Evolutionary conservation across 2,113 vertebrate genomes (phyloP), one percentile per base, ranked within the genome.

Genomic region (Urocitellus parryii): DNA sequence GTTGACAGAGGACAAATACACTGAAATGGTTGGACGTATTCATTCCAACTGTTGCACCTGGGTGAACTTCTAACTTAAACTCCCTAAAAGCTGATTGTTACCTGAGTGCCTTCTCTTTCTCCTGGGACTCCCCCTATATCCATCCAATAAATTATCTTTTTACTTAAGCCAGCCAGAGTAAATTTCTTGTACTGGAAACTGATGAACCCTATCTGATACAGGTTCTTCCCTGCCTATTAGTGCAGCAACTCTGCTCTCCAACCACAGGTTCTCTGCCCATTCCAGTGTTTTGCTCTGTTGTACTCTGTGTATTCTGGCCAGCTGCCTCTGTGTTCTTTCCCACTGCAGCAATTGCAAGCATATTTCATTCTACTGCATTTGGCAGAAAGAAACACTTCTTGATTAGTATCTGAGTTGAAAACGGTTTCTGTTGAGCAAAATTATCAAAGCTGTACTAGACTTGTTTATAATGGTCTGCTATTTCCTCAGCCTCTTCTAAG

Each of bases 371-470:
- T 88, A n/a, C 17, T 83, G 91, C 70, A 53, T 91, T 96, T 96
- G 93, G 86, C 79, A 91, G 63, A 82, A 95, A 92, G 84, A 85
- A 88, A 96, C 37, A 17, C 91, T 81, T 96, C 91, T 96, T 96
- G 95, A 96, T 96, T 89, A 95, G 45, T 34, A 91, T 95, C 93
- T 94, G 83, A 93, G 86, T 61, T 82, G 86, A 93, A 97, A 97
- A 95, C 9, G 11, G 67, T 84, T 97, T 95, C 86, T 76, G 89
- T 92, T 93, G 76, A 95, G 81, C 42, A 91, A 92, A 97, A 94
- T 83, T 83, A 92, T 80, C 91, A 94, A 91, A 97, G 76, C 74
- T 87, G 7, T 84, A 25, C 70, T 89, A 89, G 58, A 76, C 56
- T 94, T 96, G 74, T 94, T 94, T 96, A 70, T 34, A 93, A 93